Base-by-base conservation (phyloP, 2,888 invertebrate species). In the Aphidius colemani region DNA sequence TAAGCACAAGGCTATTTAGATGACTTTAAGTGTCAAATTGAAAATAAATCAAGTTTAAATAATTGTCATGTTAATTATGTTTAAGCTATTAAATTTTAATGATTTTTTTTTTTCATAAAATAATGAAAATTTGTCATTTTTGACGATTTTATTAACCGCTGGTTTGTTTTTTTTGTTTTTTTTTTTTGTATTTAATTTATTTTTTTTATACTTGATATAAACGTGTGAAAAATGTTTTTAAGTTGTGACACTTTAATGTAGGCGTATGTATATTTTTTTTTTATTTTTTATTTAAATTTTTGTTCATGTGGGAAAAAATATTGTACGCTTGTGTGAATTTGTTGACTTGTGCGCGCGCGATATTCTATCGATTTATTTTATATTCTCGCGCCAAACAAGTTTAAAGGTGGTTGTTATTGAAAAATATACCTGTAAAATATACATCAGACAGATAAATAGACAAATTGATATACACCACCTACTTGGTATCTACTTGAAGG, bases 301-400 rank as follows among this genome's bases (percentile, higher is more conserved):
- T 13, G 61, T 53, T 53, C 67, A 63, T 57, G 66, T 45, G 63
- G 63, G 64, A 46, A 56, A 68, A 62, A 55, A 64, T 69, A 63
- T 11, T 57, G 39, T 39, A 18, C 11, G 57, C 57, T 46, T 57
- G 39, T 60, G 50, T 46, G 62, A 68, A 49, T 51, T 59, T 59
- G 50, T 63, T 61, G 61, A 61, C 62, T 51, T 51, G 61, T 59
- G 61, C 57, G 69, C 67, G 68, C 65, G 70, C 65, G 68, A 64
- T 66, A 71, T 68, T 73, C 73, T 78, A 78, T 78, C 78, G 78
- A 78, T 78, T 78, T 76, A 30, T 30, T 30, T 4, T 30, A 73
- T 73, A 73, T 73, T 75, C 76, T 75, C 74, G 68, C 70, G 70
- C 55, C 30, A 30, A 64, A 69, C 70, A 69, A 30, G 57, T 41